A percentile compares a stretch with the other conserved stretches of the same genome.
phyloP scores from a whole-genome alignment of 2,797 vertebrate genomes.

The Cuculus canorus region DNA sequence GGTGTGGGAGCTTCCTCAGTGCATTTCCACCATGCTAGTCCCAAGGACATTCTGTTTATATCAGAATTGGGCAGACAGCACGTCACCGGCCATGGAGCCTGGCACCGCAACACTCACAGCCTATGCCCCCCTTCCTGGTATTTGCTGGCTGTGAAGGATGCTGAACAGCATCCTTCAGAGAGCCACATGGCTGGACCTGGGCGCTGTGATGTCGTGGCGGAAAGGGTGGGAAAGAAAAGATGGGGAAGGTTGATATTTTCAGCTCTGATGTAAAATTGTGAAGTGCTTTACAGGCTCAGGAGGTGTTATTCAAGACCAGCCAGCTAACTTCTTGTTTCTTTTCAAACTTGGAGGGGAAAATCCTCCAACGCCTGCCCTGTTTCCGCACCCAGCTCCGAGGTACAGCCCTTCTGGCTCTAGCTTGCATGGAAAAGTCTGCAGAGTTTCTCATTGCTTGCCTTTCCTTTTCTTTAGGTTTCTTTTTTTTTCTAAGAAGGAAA shows the following conservation, averaged over 20 bases:
- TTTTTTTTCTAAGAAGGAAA: not conserved
- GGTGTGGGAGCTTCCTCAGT: constrained; percentile 49
- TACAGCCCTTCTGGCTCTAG: not conserved
- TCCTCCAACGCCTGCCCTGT: constrained; percentile 40
- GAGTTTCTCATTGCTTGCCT: not conserved
- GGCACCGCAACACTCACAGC: not conserved
- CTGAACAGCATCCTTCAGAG: not conserved
- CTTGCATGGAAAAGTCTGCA: constrained; percentile 8
- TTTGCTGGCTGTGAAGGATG: not conserved
- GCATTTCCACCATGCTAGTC: not conserved
- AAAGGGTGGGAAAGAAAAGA: constrained; percentile 41
- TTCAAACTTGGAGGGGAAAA: constrained; percentile 2
- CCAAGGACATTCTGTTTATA: constrained; percentile 25
- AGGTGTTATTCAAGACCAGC: not conserved
- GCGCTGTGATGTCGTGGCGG: not conserved
- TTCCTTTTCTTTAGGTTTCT: not conserved
- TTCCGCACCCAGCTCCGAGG: constrained; percentile 34
- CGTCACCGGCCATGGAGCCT: not conserved
- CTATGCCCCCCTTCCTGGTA: accelerated
- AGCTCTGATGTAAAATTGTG: not conserved
- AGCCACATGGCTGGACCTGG: accelerated
- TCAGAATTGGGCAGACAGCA: constrained; percentile 46
- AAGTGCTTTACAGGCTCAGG: not conserved
- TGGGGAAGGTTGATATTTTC: not conserved
- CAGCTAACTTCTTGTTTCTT: constrained; percentile 14